Evolutionary conservation across 2,797 vertebrate species (phyloP).

Genomic region (Crax fasciolata): DNA sequence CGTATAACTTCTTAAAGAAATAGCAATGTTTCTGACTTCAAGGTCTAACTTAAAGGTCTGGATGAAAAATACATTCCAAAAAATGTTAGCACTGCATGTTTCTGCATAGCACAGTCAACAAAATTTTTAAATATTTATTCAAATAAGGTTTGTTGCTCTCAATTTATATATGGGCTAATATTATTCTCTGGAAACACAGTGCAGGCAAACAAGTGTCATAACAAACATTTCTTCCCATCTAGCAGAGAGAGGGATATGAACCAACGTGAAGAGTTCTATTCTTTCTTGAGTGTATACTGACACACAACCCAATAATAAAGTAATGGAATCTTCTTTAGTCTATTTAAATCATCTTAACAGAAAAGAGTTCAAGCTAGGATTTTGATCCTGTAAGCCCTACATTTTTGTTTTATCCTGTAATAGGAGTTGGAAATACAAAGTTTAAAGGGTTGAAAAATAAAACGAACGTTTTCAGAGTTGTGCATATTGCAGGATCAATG

Average conservation of each 20-base stretch:
- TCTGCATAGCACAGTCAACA: not conserved
- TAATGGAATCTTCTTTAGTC: not conserved
- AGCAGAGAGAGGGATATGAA: not conserved
- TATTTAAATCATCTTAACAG: not conserved
- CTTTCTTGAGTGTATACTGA: not conserved
- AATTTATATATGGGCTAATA: not conserved
- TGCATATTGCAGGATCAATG: not conserved
- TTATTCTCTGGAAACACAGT: not conserved
- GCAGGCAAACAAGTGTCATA: not conserved
- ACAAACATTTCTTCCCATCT: not conserved
- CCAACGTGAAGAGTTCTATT: not conserved
- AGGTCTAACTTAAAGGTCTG: not conserved
- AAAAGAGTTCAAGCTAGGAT: not conserved
- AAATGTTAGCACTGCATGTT: not conserved
- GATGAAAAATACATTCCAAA: not conserved
- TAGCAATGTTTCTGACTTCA: not conserved
- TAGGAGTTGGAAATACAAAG: not conserved
- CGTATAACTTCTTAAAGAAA: not conserved
- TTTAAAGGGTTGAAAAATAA: not conserved
- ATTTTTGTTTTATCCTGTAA: not conserved
- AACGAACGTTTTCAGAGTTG: not conserved
- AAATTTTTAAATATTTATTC: not conserved
- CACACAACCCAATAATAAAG: not conserved
- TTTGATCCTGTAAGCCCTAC: not conserved
- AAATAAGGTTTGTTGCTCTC: not conserved